Evolutionary conservation across 2,888 invertebrate genomes (phyloP), one percentile per base, ranked within the genome.

Genomic region (Nomada flava): DNA sequence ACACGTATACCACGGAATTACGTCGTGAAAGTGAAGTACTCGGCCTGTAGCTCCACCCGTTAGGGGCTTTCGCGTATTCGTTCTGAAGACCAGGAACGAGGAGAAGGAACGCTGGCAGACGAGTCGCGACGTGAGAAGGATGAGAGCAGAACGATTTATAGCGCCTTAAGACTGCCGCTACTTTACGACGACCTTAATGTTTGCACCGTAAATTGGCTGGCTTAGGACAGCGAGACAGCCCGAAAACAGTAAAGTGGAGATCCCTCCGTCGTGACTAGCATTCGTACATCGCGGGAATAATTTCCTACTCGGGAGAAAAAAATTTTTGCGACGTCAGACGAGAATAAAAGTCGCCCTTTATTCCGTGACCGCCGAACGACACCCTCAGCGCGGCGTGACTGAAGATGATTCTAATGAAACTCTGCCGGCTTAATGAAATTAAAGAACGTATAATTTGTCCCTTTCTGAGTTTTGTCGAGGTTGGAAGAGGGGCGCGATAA

Each of bases 161-260:
- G 82, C 83, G 78, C 71, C 88, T 84, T 88, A 87, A 87, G 84
- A 85, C 88, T 86, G 83, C 84, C 72, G 72, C 76, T 86, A 84
- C 88, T 88, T 88, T 88, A 87, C 87, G 88, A 88, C 86, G 84
- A 87, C 87, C 86, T 88, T 88, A 89, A 88, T 88, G 89, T 88
- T 87, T 89, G 89, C 88, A 86, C 84, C 84, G 88, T 88, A 88
- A 88, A 88, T 88, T 88, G 89, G 87, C 77, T 82, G 71, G 89
- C 87, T 89, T 84, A 86, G 79, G 81, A 81, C 85, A 77, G 81
- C 85, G 64, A 78, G 79, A 79, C 83, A 76, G 75, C 76, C 76
- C 84, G 79, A 88, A 87, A 88, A 88, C 88, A 79, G 89, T 84
- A 85, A 85, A 81, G 72, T 50, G 83, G 78, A 77, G 88, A 84